These are phyloP conservation scores for Tychaedon coryphoeus DNA, from an alignment of 2,113 vertebrate species.

Conservation along the genomic window DNA sequence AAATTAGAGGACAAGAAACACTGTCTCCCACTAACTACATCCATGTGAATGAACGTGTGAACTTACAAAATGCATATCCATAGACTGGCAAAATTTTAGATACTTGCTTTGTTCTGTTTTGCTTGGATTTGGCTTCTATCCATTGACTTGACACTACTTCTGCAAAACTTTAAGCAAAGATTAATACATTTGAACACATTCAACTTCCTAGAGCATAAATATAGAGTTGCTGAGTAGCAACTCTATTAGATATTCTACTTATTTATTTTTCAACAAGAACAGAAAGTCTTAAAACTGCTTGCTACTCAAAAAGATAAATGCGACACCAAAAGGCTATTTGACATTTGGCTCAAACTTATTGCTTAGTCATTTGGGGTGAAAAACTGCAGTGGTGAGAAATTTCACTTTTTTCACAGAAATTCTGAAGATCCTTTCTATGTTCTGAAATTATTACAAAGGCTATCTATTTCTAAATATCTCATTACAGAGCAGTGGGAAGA, in stretches of 20 bases:
- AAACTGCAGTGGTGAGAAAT: not conserved
- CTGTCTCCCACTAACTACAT: not conserved
- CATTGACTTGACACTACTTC: not conserved
- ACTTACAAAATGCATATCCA: rapidly evolving
- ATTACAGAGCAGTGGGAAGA: not conserved
- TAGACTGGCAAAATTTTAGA: not conserved
- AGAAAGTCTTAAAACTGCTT: not conserved
- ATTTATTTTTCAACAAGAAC: not conserved
- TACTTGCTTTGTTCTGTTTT: not conserved
- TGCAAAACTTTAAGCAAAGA: not conserved
- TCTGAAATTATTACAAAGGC: not conserved
- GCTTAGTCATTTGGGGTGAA: not conserved
- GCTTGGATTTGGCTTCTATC: not conserved
- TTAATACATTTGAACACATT: not conserved
- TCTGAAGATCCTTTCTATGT: not conserved
- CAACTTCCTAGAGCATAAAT: not conserved
- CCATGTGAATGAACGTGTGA: not conserved
- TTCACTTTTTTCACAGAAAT: not conserved
- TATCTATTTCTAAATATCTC: not conserved
- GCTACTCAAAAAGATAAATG: not conserved
- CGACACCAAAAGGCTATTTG: not conserved
- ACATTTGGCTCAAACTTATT: not conserved
- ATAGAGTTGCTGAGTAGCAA: not conserved
- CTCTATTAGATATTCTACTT: not conserved
- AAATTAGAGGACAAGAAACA: not conserved